phyloP scores from a whole-genome alignment of 2,888 invertebrate genomes.

The Imbricaverruca yamaguchii region DNA sequence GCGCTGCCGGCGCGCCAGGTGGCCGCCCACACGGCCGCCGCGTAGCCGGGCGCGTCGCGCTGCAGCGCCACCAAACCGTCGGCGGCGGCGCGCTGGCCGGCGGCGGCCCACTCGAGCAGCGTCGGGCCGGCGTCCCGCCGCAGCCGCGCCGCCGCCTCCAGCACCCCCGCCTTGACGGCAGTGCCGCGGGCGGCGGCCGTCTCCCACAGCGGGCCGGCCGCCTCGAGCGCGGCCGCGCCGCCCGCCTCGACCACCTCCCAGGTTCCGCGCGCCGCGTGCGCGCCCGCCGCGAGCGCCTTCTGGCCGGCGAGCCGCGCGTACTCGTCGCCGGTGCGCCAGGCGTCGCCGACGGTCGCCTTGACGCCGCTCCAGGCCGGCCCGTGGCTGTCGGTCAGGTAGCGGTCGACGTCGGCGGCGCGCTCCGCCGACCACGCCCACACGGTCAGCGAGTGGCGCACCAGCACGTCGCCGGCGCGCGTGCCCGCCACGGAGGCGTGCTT shows the following conservation, averaged over 20 bases:
- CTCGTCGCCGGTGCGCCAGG: neutral
- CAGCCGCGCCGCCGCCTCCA: neutral
- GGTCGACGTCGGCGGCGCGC: neutral
- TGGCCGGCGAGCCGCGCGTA: neutral
- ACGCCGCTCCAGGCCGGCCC: neutral
- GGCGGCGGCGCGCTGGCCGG: neutral
- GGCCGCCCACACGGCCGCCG: neutral
- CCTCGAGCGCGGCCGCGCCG: neutral
- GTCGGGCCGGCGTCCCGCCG: neutral
- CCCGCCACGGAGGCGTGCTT: neutral
- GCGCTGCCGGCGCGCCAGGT: neutral
- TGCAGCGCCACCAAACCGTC: neutral
- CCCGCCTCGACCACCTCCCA: neutral
- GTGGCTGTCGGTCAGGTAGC: neutral
- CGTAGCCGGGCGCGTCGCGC: slow-evolving; percentile 18
- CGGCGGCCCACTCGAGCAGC: neutral
- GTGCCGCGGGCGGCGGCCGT: neutral
- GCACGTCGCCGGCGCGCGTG: neutral
- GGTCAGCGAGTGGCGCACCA: neutral
- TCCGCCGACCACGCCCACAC: neutral
- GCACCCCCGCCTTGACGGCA: neutral
- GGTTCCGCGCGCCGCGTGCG: neutral
- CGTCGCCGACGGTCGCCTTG: neutral
- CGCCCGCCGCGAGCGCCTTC: neutral
- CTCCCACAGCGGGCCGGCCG: neutral